Percentiles rank a stretch among this genome's conserved stretches.
phyloP scores from a whole-genome alignment of 1,140 invertebrate genomes.

The Hylaeus volcanicus region DNA sequence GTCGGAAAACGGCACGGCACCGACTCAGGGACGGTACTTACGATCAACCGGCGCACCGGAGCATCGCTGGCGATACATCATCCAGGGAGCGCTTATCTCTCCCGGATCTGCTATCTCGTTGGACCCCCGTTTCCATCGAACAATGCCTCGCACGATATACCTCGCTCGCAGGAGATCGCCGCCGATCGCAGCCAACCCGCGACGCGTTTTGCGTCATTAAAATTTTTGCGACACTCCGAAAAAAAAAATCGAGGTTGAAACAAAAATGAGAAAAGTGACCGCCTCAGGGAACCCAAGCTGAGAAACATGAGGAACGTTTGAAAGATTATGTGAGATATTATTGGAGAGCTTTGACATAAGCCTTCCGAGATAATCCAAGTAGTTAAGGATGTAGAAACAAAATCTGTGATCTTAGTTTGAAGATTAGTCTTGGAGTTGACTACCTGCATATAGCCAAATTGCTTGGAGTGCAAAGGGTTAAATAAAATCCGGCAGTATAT shows the following conservation, averaged over 20 bases:
- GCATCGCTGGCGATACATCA: conserved; percentile 71
- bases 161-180: conserved; percentile 33
- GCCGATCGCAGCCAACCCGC: conserved; percentile 2
- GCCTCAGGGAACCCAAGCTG: too few relatives aligned
- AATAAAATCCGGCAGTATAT: too few relatives aligned
- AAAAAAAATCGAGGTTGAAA: neutral
- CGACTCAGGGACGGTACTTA: conserved; percentile 50
- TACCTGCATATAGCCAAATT: too few relatives aligned
- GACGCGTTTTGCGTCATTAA: conserved; percentile 41
- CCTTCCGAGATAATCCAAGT: too few relatives aligned
- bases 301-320: too few relatives aligned
- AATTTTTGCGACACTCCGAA: conserved; percentile 16
- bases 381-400: too few relatives aligned
- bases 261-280: too few relatives aligned
- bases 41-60: conserved; percentile 67
- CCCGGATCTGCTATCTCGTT: conserved; percentile 63
- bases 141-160: conserved; percentile 56
- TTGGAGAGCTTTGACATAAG: too few relatives aligned
- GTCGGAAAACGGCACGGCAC: conserved; percentile 46
- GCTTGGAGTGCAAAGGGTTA: too few relatives aligned
- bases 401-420: too few relatives aligned
- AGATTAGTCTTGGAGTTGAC: too few relatives aligned
- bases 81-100: conserved; percentile 67
- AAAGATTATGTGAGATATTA: too few relatives aligned
- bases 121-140: conserved; percentile 58